A percentile compares a stretch with the other conserved stretches of the same genome.
phyloP scores from a whole-genome alignment of 1,140 invertebrate species.

The Arctopsyche grandis region DNA sequence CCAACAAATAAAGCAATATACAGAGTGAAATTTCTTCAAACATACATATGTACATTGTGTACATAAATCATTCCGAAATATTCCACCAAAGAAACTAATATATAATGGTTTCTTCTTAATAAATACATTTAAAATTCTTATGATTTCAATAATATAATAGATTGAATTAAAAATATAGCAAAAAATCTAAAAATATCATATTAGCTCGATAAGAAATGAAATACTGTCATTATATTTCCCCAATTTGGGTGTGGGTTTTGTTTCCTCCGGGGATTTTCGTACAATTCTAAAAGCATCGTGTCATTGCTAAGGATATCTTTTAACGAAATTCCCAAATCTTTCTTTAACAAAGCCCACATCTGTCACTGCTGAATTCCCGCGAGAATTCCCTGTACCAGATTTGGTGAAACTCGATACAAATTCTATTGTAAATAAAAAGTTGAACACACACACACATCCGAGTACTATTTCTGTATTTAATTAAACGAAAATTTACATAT shows the following conservation, averaged over 20 bases:
- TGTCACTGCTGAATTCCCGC: neutral
- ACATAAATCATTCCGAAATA: no score
- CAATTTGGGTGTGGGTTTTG: neutral
- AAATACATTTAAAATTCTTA: no score
- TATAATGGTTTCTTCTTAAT: no score
- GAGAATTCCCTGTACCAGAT: neutral
- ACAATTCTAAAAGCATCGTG: neutral
- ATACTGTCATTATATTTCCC: slow-evolving; percentile 21
- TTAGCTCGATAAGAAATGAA: neutral
- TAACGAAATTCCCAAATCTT: slow-evolving; percentile 29
- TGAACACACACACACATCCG: neutral
- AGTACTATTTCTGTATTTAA: neutral
- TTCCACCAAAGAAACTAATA: no score
- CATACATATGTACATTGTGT: no score
- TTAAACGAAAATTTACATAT: neutral
- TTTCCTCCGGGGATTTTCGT: neutral
- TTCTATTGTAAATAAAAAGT: no score
- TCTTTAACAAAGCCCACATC: slow-evolving; percentile 18
- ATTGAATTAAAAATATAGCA: no score
- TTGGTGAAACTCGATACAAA: slow-evolving; percentile 9
- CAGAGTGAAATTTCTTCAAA: no score
- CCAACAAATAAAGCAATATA: no score
- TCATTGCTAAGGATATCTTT: slow-evolving; percentile 1
- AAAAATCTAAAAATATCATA: no score
- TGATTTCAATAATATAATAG: no score